Evolutionary conservation across 2,113 vertebrate species (phyloP).

Genomic region (Nycticebus coucang): DNA sequence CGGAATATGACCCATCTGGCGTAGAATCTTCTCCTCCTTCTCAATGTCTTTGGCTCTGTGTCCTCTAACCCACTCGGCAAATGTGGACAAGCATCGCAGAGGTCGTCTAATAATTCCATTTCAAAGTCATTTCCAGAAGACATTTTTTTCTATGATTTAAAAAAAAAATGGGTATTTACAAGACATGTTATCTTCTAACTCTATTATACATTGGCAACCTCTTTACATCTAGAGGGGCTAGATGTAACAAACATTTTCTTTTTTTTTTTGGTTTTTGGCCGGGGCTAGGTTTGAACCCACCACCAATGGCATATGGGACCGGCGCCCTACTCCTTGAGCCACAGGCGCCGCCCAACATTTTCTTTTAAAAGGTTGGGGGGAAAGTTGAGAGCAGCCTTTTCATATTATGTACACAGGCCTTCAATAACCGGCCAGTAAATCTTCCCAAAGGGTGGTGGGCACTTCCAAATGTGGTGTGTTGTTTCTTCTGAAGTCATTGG

Average conservation of each 20-base stretch:
- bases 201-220: conserved; percentile 55
- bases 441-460: not conserved
- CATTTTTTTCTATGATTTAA: not conserved
- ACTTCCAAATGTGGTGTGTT: not conserved
- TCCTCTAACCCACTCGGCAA: not conserved
- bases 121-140: conserved; percentile 61
- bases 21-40: not conserved
- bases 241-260: conserved; percentile 9
- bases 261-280: too few relatives aligned
- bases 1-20: not conserved
- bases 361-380: conserved; percentile 22
- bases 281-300: too few relatives aligned
- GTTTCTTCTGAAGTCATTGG: not conserved
- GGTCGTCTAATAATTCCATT: not conserved
- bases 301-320: too few relatives aligned
- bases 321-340: too few relatives aligned
- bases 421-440: conserved; percentile 22
- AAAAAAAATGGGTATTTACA: not conserved
- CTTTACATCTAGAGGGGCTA: conserved; percentile 36
- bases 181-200: conserved; percentile 38
- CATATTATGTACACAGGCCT: conserved; percentile 72
- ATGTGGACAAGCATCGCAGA: not conserved
- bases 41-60: not conserved
- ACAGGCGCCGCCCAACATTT: too few relatives aligned
- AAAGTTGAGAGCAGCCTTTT: conserved; percentile 73